Evolutionary conservation across 2,888 invertebrate genomes (phyloP).

Genomic region (Lacanobia wlatinum): DNA sequence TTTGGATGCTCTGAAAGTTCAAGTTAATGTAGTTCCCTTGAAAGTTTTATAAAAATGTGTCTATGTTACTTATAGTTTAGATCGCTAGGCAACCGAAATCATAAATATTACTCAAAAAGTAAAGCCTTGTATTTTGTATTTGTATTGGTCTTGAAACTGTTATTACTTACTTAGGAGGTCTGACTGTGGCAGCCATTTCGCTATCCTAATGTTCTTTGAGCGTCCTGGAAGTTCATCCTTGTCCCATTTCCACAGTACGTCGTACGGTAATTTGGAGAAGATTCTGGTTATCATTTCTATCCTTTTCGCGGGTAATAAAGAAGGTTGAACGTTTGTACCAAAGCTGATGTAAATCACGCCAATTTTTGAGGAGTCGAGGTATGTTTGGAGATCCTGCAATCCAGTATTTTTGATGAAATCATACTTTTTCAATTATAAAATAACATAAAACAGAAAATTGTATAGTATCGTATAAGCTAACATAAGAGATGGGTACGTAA

Average conservation of each 20-base stretch:
- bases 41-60: no score
- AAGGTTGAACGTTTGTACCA: slow-evolving; percentile 80
- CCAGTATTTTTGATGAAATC: no score
- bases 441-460: no score
- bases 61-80: no score
- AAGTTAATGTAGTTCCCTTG: no score
- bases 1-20: slow-evolving; percentile 40
- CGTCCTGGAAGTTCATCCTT: slow-evolving; percentile 74
- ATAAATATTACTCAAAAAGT: no score
- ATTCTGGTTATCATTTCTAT: slow-evolving; percentile 74
- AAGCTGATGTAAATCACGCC: slow-evolving; percentile 86
- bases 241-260: slow-evolving; percentile 86
- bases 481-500: no score
- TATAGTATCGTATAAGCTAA: no score
- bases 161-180: slow-evolving; percentile 55
- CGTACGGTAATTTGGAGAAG: slow-evolving; percentile 81
- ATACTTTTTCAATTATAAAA: no score
- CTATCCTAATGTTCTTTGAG: slow-evolving; percentile 79
- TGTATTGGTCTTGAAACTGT: background rate
- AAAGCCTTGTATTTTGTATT: no score
- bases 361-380: slow-evolving; percentile 78
- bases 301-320: slow-evolving; percentile 72
- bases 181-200: slow-evolving; percentile 85
- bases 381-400: slow-evolving; percentile 76
- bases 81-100: no score